Conservation (phyloP, 2,888 invertebrate species). For the Troides helena region DNA sequence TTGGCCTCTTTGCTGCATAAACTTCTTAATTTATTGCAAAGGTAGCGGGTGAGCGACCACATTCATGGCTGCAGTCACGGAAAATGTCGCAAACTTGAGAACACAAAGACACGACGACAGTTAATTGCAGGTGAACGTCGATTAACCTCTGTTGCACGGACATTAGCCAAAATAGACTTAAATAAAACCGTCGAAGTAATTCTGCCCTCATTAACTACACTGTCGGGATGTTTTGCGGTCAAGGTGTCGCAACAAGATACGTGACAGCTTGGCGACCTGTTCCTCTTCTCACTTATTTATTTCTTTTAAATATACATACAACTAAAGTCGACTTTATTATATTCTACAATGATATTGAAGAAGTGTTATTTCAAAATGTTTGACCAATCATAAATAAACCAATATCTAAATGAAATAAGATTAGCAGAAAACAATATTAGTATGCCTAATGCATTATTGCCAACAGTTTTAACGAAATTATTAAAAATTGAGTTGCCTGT, state of each 20-base stretch:
- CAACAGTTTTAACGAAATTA: too few relatives aligned
- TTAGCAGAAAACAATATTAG: too few relatives aligned
- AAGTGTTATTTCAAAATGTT: too few relatives aligned
- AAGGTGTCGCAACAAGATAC: slow-evolving; percentile 55
- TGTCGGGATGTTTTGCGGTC: slow-evolving; percentile 59
- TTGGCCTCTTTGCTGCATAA: slow-evolving; percentile 67
- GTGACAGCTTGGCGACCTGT: slow-evolving; percentile 53
- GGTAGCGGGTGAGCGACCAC: slow-evolving; percentile 68
- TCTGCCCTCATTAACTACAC: slow-evolving; percentile 55
- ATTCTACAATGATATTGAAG: too few relatives aligned
- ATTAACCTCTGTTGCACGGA: slow-evolving; percentile 68
- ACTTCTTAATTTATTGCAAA: slow-evolving; percentile 57
- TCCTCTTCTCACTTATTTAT: slow-evolving; percentile 44
- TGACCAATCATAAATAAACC: too few relatives aligned
- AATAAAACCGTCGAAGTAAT: slow-evolving; percentile 58
- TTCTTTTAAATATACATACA: slow-evolving; percentile 25
- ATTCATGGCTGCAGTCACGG: slow-evolving; percentile 59
- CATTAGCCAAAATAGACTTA: slow-evolving; percentile 55
- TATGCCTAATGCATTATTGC: too few relatives aligned
- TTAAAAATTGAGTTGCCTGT: too few relatives aligned
- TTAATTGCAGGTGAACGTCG: slow-evolving; percentile 68
- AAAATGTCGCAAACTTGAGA: slow-evolving; percentile 45
- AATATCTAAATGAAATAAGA: too few relatives aligned
- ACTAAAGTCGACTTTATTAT: not conserved
- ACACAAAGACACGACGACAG: slow-evolving; percentile 62